A percentile compares a stretch with the other conserved stretches of the same genome.
These are phyloP conservation scores for Drosophila melanosoma DNA, from an alignment of 2,888 invertebrate species.

Conservation along the genomic window DNA sequence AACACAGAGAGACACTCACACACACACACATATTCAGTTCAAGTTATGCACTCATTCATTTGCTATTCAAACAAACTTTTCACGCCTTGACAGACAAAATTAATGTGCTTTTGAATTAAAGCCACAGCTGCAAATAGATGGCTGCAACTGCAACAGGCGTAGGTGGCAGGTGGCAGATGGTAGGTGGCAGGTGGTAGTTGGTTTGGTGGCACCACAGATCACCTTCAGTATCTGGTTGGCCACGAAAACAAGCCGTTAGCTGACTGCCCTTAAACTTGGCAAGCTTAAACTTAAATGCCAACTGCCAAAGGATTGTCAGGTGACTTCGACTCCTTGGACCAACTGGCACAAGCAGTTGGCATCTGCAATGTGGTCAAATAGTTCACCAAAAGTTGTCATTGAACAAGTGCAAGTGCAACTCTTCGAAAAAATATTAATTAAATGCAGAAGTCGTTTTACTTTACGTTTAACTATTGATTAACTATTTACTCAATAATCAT, in stretches of 20 bases:
- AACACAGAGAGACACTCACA: slow-evolving; percentile 1
- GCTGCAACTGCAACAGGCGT: slow-evolving; percentile 24
- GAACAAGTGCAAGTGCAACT: not conserved
- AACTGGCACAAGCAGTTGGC: slow-evolving; percentile 28
- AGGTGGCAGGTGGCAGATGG: not conserved
- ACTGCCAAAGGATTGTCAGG: slow-evolving; percentile 40
- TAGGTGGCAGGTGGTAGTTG: no score
- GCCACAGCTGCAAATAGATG: slow-evolving; percentile 46
- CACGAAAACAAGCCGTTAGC: slow-evolving; percentile 27
- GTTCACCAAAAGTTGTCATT: slow-evolving; percentile 26
- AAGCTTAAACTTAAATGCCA: slow-evolving; percentile 52
- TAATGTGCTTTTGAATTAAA: slow-evolving; percentile 60
- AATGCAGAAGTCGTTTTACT: not conserved
- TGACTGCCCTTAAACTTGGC: slow-evolving; percentile 37
- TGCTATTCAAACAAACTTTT: slow-evolving; percentile 25
- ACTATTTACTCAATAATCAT: not conserved
- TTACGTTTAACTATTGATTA: not conserved
- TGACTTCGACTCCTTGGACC: slow-evolving; percentile 14
- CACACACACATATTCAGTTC: slow-evolving; percentile 6
- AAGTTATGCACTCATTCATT: slow-evolving; percentile 12
- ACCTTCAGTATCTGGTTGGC: slow-evolving; percentile 16
- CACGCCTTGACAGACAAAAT: slow-evolving; percentile 42
- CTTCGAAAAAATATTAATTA: not conserved
- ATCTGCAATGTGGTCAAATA: slow-evolving; percentile 12
- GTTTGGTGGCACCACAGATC: not conserved